Evolutionary conservation across 2,113 vertebrate species (phyloP).

Genomic region (Varanus salvator): DNA sequence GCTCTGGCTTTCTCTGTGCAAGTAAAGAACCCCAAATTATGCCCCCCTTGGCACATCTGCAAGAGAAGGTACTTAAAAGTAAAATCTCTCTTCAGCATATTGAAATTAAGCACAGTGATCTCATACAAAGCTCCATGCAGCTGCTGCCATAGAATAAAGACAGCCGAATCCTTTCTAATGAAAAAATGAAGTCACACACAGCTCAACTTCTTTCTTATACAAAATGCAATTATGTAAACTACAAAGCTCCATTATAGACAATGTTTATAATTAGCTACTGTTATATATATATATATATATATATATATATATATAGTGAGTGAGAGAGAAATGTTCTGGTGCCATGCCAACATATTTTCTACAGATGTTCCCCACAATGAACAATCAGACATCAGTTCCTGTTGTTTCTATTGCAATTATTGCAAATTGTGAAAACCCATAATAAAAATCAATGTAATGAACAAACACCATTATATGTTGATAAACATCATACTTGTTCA

Average conservation of each 20-base stretch:
- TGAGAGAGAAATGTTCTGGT: conserved; percentile 50
- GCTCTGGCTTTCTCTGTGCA: conserved; percentile 54
- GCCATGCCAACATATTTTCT: conserved; percentile 75
- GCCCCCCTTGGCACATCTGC: conserved; percentile 72
- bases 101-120: conserved; percentile 77
- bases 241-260: conserved; percentile 79
- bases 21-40: conserved; percentile 72
- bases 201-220: conserved; percentile 73
- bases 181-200: conserved; percentile 77
- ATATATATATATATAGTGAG: no score
- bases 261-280: conserved; percentile 78
- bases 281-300: conserved; percentile 35
- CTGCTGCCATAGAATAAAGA: conserved; percentile 76
- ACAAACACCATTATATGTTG: conserved; percentile 76
- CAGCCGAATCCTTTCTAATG: conserved; percentile 72
- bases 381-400: conserved; percentile 79
- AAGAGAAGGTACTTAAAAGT: conserved; percentile 73
- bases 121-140: conserved; percentile 75
- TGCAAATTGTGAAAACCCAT: conserved; percentile 77
- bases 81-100: conserved; percentile 73
- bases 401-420: conserved; percentile 74
- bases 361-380: conserved; percentile 80
- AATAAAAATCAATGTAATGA: conserved; percentile 79
- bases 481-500: conserved; percentile 79
- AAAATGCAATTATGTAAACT: conserved; percentile 80